Base-by-base conservation (phyloP, 2,797 vertebrate genomes). In the Acipenser ruthenus region DNA sequence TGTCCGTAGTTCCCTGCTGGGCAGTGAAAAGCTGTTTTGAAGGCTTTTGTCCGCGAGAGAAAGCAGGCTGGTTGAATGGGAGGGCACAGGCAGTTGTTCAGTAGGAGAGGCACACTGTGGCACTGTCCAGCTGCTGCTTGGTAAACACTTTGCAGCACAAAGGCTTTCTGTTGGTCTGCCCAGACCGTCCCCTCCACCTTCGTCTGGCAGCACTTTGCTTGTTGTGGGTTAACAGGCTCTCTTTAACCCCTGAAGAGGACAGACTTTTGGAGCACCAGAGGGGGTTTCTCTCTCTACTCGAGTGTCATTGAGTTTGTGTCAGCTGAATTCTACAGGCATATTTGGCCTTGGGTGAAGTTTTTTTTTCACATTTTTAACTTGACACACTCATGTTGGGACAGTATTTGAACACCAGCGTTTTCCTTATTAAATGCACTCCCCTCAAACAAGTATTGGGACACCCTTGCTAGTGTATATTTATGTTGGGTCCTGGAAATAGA, bases 201-300 rank as follows among this genome's bases (percentile, higher is more conserved):
- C 50, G 63, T 62, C 65, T 64, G 76, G 80, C 80, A 79, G 79
- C 80, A 76, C 49, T 75, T 80, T 72, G 61, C 23, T 49, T 48
- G 56, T 50, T 47, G 9, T 55, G 52, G 9, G 52, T 3, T 37
- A 37, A 37, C 2, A 37, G 23, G 23, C 23, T 37, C 23, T 37
- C 23, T 37, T 37, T 37, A 37, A 37, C 23, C 23, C 71, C 77
- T 65, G 68, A 60, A 58, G 63, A 10, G 9, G 9, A 60, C 49
- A 61, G 9, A 11, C 49, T 58, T 10, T 4, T 58, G 55, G 55
- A 12, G 23, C 23, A 23, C 23, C 23, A 23, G 23, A 23, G 23
- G 23, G 23, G 23, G 23, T 23, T 23, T 23, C 23, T 23, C 23
- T 23, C 23, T 23, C 23, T 37, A 37, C 23, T 37, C 23, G 23